Percentiles rank a stretch among this genome's conserved stretches.
phyloP scores from a whole-genome alignment of 2,888 invertebrate genomes.

The Brenthis daphne region DNA sequence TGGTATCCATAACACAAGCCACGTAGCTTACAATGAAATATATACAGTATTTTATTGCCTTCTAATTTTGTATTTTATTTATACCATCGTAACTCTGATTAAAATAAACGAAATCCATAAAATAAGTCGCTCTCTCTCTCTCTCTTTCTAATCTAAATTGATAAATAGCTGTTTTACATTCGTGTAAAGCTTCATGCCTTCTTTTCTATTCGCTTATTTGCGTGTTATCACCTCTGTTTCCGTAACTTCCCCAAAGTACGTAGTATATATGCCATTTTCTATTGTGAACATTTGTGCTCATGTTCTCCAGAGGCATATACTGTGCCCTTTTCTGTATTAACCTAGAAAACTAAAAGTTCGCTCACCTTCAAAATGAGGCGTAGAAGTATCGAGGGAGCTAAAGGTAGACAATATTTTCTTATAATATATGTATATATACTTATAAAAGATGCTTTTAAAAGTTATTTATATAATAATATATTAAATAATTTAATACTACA shows the following conservation, averaged over 20 bases:
- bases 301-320: conserved; percentile 43
- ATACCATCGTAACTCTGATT: too few relatives aligned
- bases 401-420: conserved; percentile 20
- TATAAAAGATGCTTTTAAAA: too few relatives aligned
- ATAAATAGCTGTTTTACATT: conserved; percentile 14
- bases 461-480: too few relatives aligned
- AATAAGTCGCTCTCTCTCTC: background rate
- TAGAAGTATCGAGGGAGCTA: conserved; percentile 34
- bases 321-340: conserved; percentile 45
- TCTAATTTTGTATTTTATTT: too few relatives aligned
- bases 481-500: too few relatives aligned
- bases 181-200: conserved; percentile 6
- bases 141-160: background rate
- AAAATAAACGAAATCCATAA: too few relatives aligned
- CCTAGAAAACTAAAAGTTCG: conserved; percentile 46
- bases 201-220: conserved; percentile 41
- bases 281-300: conserved; percentile 45
- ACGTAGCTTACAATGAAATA: background rate
- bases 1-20: too few relatives aligned
- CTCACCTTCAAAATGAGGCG: conserved; percentile 42
- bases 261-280: conserved; percentile 42
- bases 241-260: conserved; percentile 42
- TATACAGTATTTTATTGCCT: background rate
- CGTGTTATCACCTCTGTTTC: conserved; percentile 43
- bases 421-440: background rate